A percentile compares a stretch with the other conserved stretches of the same genome.
These are phyloP conservation scores for Linhomoeus sp. DNA, from an alignment of 2,888 invertebrate genomes.

Conservation along the genomic window DNA sequence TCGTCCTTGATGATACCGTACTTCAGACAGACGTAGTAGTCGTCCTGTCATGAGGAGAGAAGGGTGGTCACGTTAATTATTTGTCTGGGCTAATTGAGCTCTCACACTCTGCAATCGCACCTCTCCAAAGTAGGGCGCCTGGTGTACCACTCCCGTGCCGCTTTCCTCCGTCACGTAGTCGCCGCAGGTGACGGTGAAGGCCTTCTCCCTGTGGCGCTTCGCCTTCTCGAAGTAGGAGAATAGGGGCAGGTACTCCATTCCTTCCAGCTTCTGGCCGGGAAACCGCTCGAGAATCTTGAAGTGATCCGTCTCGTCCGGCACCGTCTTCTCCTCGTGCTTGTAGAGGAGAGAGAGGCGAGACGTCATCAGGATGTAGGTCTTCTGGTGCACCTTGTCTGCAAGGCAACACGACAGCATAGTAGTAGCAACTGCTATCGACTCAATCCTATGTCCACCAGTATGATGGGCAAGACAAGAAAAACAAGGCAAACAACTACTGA, in stretches of 20 bases:
- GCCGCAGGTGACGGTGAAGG: slow-evolving; percentile 60
- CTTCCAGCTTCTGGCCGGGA: slow-evolving; percentile 26
- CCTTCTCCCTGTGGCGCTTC: slow-evolving; percentile 8
- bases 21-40: slow-evolving; percentile 51
- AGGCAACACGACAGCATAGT: no score
- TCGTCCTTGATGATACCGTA: slow-evolving; percentile 54
- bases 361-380: slow-evolving; percentile 59
- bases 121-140: slow-evolving; percentile 93
- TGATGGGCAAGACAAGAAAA: no score
- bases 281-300: neutral
- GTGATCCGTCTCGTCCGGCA: neutral
- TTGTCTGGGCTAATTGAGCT: neutral
- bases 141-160: slow-evolving; percentile 93
- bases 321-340: slow-evolving; percentile 22
- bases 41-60: slow-evolving; percentile 45
- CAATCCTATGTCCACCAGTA: no score
- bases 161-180: slow-evolving; percentile 83
- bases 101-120: slow-evolving; percentile 14
- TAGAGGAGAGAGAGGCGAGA: slow-evolving; percentile 54
- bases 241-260: slow-evolving; percentile 58
- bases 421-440: no score
- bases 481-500: slow-evolving; percentile 10
- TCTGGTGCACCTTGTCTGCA: neutral
- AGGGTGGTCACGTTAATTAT: neutral
- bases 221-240: slow-evolving; percentile 62